Conservation (phyloP, 1,140 invertebrate species). For the Solen grandis region DNA sequence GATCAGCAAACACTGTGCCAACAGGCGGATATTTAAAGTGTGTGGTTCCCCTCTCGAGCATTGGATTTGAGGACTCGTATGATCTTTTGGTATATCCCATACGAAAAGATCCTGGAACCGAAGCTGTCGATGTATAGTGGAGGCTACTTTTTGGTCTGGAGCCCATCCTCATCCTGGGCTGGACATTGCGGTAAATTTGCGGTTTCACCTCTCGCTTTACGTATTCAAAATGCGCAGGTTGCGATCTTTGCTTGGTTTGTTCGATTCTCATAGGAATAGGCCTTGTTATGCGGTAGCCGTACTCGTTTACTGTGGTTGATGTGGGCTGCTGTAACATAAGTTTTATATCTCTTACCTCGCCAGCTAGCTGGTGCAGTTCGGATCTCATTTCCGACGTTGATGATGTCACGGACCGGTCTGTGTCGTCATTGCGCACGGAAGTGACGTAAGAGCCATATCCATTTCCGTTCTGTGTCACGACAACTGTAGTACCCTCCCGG, state of each 20-base stretch:
- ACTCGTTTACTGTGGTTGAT: slow-evolving; percentile 3
- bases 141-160: background rate
- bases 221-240: too few relatives aligned
- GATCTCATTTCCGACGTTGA: slow-evolving; percentile 22
- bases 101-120: background rate
- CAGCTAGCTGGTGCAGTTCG: slow-evolving; percentile 18
- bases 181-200: background rate
- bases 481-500: too few relatives aligned
- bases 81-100: slow-evolving; percentile 21
- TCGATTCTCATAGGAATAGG: background rate
- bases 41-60: background rate
- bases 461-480: too few relatives aligned
- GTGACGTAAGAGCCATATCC: background rate
- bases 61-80: slow-evolving; percentile 17
- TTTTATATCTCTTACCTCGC: slow-evolving; percentile 45
- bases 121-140: background rate
- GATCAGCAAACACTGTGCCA: background rate
- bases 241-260: too few relatives aligned
- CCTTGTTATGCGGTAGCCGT: slow-evolving; percentile 18
- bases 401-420: slow-evolving; percentile 4
- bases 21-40: background rate
- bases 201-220: background rate
- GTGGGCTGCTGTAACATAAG: background rate
- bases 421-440: background rate
- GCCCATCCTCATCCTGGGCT: background rate